phyloP scores from a whole-genome alignment of 1,140 invertebrate genomes.

The Zaprionus taronus region DNA sequence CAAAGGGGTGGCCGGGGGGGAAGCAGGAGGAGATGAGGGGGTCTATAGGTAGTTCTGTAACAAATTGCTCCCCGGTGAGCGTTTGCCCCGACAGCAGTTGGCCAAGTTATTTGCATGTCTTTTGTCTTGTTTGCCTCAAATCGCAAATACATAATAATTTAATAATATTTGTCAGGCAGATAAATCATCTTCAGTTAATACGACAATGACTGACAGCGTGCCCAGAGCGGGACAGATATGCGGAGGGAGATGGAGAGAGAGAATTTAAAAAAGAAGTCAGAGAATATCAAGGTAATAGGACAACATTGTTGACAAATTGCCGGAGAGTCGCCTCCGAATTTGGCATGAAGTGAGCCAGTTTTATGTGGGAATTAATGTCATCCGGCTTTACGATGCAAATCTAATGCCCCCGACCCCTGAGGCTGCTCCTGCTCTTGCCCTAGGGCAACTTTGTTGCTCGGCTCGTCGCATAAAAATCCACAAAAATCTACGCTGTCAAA shows the following conservation, averaged over 20 bases:
- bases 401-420: constrained; percentile 40
- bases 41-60: constrained; percentile 64
- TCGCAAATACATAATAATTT: constrained; percentile 75
- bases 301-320: constrained; percentile 64
- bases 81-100: constrained; percentile 46
- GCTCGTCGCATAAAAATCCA: constrained; percentile 56
- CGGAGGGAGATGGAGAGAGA: neutral
- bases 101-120: constrained; percentile 74
- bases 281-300: constrained; percentile 63
- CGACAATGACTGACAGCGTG: constrained; percentile 68
- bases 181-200: constrained; percentile 81
- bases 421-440: constrained; percentile 2
- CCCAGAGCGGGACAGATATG: neutral
- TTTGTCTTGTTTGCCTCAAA: constrained; percentile 30
- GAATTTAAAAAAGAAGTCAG: constrained; percentile 25
- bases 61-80: constrained; percentile 81
- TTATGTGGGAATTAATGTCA: constrained; percentile 73
- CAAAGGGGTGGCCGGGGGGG: neutral
- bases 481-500: constrained; percentile 55
- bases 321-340: constrained; percentile 26
- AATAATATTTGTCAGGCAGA: constrained; percentile 82
- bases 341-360: constrained; percentile 19
- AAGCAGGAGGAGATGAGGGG: neutral
- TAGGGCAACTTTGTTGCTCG: constrained; percentile 67
- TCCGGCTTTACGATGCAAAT: constrained; percentile 63